Evolutionary conservation across 1,140 invertebrate species (phyloP).

Genomic region (Brachionus angularis): DNA sequence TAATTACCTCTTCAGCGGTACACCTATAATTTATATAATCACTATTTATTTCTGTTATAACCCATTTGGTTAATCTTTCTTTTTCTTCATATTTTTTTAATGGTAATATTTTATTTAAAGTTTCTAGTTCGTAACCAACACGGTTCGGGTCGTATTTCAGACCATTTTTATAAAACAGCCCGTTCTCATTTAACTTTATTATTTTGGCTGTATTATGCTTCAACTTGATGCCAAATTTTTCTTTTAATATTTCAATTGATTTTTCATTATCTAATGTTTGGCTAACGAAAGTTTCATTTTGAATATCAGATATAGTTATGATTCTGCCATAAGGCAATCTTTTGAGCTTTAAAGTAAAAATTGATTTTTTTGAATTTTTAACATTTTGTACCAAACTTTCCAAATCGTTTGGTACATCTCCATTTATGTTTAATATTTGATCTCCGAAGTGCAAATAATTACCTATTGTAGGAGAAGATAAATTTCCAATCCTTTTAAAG

Average conservation of each 20-base stretch:
- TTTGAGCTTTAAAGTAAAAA: background rate
- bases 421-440: conserved; percentile 8
- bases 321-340: conserved; percentile 12
- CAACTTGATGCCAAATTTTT: conserved; percentile 5
- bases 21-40: conserved; percentile 30
- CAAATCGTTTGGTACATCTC: background rate
- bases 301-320: conserved; percentile 9
- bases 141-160: conserved; percentile 27
- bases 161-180: conserved; percentile 13
- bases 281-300: background rate
- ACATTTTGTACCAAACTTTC: conserved; percentile 3
- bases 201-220: conserved; percentile 32
- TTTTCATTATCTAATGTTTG: conserved; percentile 21
- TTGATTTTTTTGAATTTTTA: background rate
- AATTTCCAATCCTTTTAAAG: conserved; percentile 10
- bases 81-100: background rate
- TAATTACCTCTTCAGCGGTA: conserved; percentile 4
- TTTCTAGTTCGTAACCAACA: conserved; percentile 14
- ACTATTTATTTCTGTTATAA: conserved; percentile 32
- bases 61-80: conserved; percentile 21
- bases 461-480: conserved; percentile 28
- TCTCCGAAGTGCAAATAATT: conserved; percentile 25
- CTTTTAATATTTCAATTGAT: conserved; percentile 26
- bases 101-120: conserved; percentile 6
- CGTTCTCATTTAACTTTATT: conserved; percentile 6